A percentile compares a stretch with the other conserved stretches of the same genome.
Conservation (phyloP, 2,888 invertebrate genomes). For the Oasisia sp. region DNA sequence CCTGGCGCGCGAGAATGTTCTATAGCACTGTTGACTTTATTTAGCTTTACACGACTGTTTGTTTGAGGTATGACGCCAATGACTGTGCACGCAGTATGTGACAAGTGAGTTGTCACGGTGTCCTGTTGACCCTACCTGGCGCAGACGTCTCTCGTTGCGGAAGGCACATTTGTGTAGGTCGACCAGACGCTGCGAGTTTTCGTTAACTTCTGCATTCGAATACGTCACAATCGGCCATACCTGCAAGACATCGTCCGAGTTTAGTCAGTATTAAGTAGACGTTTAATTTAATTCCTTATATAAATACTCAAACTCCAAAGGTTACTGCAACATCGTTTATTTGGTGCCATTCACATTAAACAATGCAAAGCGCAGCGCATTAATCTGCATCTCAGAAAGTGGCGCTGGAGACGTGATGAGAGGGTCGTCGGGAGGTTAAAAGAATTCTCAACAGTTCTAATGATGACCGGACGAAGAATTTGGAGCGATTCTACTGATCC, state of each 20-base stretch:
- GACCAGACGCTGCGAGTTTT: constrained; percentile 36
- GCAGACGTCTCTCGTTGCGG: constrained; percentile 33
- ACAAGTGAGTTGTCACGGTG: neutral
- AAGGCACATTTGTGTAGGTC: constrained; percentile 34
- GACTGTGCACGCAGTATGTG: too few species aligned
- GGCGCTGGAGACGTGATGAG: neutral
- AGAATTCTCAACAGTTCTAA: neutral
- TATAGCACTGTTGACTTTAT: too few species aligned
- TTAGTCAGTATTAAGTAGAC: neutral
- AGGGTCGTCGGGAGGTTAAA: neutral
- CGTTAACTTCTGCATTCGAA: constrained; percentile 35
- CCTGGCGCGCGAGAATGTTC: too few species aligned
- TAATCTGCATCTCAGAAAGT: neutral
- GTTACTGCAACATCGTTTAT: neutral
- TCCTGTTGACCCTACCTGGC: constrained; percentile 29
- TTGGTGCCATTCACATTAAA: neutral
- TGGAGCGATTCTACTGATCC: too few species aligned
- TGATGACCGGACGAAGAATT: too few species aligned
- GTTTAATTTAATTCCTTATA: neutral
- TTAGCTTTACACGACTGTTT: too few species aligned
- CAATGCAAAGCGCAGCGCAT: neutral
- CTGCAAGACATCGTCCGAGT: constrained; percentile 23
- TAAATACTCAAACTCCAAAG: neutral
- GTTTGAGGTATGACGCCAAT: too few species aligned
- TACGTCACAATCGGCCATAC: constrained; percentile 39